Percentiles rank a stretch among this genome's conserved stretches.
These are phyloP conservation scores for Myotis planiceps DNA, from an alignment of 2,797 vertebrate genomes.

Conservation along the genomic window DNA sequence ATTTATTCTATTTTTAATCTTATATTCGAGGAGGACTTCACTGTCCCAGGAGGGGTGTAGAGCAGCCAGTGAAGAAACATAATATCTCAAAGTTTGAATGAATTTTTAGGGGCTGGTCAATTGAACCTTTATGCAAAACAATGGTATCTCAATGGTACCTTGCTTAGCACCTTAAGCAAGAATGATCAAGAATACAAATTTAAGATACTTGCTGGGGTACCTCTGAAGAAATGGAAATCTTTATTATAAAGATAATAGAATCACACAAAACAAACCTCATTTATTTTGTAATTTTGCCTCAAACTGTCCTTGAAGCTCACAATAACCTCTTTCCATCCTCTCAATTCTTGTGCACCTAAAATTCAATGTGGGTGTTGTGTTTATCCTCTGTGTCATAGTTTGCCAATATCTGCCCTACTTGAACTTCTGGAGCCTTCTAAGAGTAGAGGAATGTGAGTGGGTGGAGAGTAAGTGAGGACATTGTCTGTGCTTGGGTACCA, in stretches of 20 bases:
- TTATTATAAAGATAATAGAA: neutral
- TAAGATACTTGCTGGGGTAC: neutral
- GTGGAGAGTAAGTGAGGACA: neutral
- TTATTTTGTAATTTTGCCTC: neutral
- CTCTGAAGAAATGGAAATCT: neutral
- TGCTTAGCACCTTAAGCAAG: neutral
- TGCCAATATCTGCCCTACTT: neutral
- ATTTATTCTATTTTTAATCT: neutral
- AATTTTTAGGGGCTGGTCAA: neutral
- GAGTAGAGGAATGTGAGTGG: conserved; percentile 34
- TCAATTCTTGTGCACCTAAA: neutral
- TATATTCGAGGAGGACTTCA: neutral
- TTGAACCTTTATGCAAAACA: neutral
- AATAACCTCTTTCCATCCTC: neutral
- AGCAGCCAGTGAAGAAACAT: neutral
- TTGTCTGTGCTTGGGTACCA: neutral
- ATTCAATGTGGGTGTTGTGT: neutral
- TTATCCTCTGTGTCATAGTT: neutral
- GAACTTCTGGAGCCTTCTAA: neutral
- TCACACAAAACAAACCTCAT: neutral
- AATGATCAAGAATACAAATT: neutral
- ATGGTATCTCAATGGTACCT: neutral
- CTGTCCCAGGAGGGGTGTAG: neutral
- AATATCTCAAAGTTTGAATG: neutral
- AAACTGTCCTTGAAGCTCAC: neutral